Conservation (phyloP, 2,113 vertebrate species). For the Pipa parva region DNA sequence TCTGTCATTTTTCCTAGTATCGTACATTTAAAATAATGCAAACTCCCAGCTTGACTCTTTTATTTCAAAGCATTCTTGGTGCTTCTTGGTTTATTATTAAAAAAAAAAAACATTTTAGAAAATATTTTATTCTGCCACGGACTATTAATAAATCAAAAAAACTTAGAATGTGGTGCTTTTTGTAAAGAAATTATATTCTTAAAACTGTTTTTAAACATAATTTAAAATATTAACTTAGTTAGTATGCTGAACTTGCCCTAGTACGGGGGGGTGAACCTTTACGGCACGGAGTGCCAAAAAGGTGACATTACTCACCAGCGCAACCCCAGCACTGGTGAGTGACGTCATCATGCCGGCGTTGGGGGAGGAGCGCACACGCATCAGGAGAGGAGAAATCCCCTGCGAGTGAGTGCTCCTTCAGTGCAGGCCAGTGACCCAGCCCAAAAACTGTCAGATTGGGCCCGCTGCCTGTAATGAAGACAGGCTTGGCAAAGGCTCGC, state of each 20-base stretch:
- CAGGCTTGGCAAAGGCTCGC: too few relatives aligned
- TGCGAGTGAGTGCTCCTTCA: too few relatives aligned
- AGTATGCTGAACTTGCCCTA: too few relatives aligned
- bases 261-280: too few relatives aligned
- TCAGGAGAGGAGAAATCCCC: too few relatives aligned
- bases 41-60: not conserved
- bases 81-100: not conserved
- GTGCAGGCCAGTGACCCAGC: too few relatives aligned
- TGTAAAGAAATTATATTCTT: not conserved
- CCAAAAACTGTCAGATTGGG: not conserved
- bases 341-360: too few relatives aligned
- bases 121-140: not conserved
- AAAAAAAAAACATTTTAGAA: not conserved
- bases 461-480: not conserved
- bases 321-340: too few relatives aligned
- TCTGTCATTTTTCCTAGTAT: not conserved
- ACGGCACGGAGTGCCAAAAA: too few relatives aligned
- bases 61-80: not conserved
- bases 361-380: too few relatives aligned
- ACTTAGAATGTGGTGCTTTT: not conserved
- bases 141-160: not conserved
- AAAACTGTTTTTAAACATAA: not conserved
- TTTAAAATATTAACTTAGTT: not conserved
- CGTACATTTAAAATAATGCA: not conserved
- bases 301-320: too few relatives aligned